These are phyloP conservation scores for Catamblyrhynchus diadema DNA, from an alignment of 2,797 vertebrate genomes.

Conservation along the genomic window DNA sequence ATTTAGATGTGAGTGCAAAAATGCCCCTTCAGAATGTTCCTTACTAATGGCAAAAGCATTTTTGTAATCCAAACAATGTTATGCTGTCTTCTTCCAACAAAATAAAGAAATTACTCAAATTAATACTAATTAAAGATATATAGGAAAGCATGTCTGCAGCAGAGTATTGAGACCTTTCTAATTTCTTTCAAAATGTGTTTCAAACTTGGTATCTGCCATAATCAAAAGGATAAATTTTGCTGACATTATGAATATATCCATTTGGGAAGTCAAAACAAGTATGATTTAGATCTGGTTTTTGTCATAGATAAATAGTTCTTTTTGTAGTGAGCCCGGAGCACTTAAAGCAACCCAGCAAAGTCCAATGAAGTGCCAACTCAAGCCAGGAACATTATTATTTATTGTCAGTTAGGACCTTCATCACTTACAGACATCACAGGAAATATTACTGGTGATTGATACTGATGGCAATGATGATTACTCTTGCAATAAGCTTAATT, in stretches of 20 bases:
- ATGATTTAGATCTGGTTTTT: constrained; percentile 62
- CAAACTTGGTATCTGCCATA: constrained; percentile 39
- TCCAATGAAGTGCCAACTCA: constrained; percentile 74
- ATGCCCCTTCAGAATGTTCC: not conserved
- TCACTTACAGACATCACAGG: constrained; percentile 75
- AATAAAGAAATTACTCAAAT: constrained; percentile 33
- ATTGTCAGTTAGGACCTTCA: constrained; percentile 73
- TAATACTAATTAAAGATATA: not conserved
- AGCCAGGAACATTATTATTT: constrained; percentile 75
- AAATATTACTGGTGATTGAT: constrained; percentile 86
- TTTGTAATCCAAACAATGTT: constrained; percentile 44
- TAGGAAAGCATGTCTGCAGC: not conserved
- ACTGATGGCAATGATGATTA: constrained; percentile 86
- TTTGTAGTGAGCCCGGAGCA: constrained; percentile 73
- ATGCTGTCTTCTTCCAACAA: constrained; percentile 1
- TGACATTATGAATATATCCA: constrained; percentile 63
- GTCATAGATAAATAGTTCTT: constrained; percentile 85
- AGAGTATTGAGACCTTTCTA: constrained; percentile 23
- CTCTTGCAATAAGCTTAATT: constrained; percentile 95
- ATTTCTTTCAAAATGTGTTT: constrained; percentile 59
- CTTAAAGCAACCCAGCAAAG: constrained; percentile 73
- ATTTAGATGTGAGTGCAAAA: not conserved
- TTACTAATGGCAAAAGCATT: constrained; percentile 28
- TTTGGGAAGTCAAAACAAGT: constrained; percentile 75
- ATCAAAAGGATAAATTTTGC: constrained; percentile 69